Percentiles rank a stretch among this genome's conserved stretches.
Evolutionary conservation across 2,113 vertebrate genomes (phyloP).

Genomic region (Nansenia antarctica): DNA sequence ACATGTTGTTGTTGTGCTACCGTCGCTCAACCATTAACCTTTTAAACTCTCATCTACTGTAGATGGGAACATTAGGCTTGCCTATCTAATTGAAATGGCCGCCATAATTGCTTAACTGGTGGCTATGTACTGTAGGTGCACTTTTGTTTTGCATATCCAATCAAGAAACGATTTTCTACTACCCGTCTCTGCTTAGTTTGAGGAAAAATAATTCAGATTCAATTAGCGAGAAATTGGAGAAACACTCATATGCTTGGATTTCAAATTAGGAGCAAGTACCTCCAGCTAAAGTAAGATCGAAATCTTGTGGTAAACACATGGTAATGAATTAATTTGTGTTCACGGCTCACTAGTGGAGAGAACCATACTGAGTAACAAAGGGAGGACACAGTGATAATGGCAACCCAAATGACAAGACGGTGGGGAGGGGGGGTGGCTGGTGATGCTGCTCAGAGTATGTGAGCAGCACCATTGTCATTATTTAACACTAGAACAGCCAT

Average conservation of each 20-base stretch:
- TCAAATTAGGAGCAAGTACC: constrained; percentile 48
- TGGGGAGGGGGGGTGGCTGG: background rate
- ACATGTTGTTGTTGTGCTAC: no score
- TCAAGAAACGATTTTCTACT: background rate
- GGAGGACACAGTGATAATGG: constrained; percentile 63
- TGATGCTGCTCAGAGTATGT: background rate
- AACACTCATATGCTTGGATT: constrained; percentile 47
- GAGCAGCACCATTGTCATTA: background rate
- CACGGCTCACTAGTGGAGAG: constrained; percentile 56
- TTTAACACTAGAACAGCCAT: no score
- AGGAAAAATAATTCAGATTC: constrained; percentile 40
- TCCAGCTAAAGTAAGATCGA: constrained; percentile 47
- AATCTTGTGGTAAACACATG: constrained; percentile 59
- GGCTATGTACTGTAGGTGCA: constrained; percentile 1
- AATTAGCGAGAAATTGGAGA: constrained; percentile 30
- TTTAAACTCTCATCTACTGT: no score
- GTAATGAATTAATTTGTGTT: constrained; percentile 66
- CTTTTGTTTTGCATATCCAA: constrained; percentile 31
- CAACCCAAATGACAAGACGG: constrained; percentile 66
- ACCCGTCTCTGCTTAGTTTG: constrained; percentile 27
- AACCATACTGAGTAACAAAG: constrained; percentile 66
- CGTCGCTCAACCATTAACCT: no score
- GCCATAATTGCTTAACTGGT: constrained; percentile 24
- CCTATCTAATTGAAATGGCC: constrained; percentile 50
- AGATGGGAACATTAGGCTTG: constrained; percentile 51